phyloP scores from a whole-genome alignment of 2,888 invertebrate species.

The Tiphia femorata region DNA sequence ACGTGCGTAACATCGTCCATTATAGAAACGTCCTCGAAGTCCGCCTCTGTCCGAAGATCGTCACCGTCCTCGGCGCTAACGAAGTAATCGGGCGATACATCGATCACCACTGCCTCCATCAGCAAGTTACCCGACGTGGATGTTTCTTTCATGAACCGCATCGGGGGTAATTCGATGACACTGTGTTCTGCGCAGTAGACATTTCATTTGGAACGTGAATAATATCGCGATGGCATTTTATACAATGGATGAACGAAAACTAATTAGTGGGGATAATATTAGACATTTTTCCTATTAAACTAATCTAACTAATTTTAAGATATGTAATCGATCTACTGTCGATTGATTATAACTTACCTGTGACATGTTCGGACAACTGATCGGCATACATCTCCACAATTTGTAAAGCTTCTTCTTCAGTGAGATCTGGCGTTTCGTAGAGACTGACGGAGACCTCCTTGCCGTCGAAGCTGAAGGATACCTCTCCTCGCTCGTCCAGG shows the following conservation, averaged over 20 bases:
- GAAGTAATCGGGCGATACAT: conserved; percentile 88
- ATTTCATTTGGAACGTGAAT: neutral
- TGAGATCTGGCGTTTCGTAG: conserved; percentile 92
- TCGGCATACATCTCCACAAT: conserved; percentile 96
- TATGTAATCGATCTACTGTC: neutral
- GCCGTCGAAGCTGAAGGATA: conserved; percentile 92
- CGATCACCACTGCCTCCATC: conserved; percentile 93
- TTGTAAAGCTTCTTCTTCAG: conserved; percentile 91
- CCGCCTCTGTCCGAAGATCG: conserved; percentile 87
- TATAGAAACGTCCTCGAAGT: conserved; percentile 87
- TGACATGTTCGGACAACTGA: conserved; percentile 89
- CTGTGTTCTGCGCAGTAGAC: conserved; percentile 76
- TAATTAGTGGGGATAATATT: too few species aligned
- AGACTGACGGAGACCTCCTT: conserved; percentile 92
- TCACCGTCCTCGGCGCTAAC: conserved; percentile 85
- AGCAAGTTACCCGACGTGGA: conserved; percentile 88
- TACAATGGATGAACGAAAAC: too few species aligned
- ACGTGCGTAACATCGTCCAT: conserved; percentile 77
- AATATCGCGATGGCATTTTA: neutral
- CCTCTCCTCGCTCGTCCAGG: conserved; percentile 85
- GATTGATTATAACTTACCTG: conserved; percentile 68
- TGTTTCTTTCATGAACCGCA: conserved; percentile 90
- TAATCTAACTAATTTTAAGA: neutral
- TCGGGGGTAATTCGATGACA: conserved; percentile 86
- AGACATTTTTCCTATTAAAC: neutral